Conservation (phyloP, 2,888 invertebrate species). For the Agriopis leucophaearia region DNA sequence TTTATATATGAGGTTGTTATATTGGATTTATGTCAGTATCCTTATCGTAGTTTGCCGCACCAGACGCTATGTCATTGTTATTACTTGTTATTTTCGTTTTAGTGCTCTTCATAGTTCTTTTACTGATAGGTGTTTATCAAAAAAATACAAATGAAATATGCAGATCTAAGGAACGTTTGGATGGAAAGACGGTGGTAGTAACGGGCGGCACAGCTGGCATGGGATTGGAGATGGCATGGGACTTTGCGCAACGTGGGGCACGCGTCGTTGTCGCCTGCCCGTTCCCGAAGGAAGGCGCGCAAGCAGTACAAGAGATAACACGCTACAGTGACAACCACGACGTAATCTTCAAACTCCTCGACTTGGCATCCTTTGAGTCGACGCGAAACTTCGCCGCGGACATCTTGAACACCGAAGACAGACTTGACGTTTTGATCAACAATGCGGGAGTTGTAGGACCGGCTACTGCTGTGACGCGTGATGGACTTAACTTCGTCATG, state of each 20-base stretch:
- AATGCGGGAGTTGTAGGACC: constrained; percentile 92
- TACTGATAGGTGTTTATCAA: constrained; percentile 22
- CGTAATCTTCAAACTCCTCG: constrained; percentile 89
- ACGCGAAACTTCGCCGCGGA: constrained; percentile 92
- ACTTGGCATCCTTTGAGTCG: constrained; percentile 90
- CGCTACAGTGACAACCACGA: constrained; percentile 88
- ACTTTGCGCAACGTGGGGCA: constrained; percentile 67
- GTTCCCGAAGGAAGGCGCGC: constrained; percentile 61
- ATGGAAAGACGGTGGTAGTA: constrained; percentile 61
- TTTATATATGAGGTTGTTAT: too few relatives aligned
- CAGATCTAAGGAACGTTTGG: constrained; percentile 51
- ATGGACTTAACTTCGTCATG: constrained; percentile 94
- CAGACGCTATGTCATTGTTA: not conserved
- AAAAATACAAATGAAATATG: constrained; percentile 47
- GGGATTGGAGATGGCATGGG: constrained; percentile 67
- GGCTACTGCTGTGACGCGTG: constrained; percentile 84
- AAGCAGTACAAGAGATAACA: constrained; percentile 85
- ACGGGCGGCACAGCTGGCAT: constrained; percentile 73
- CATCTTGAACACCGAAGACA: constrained; percentile 88
- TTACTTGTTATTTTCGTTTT: not conserved
- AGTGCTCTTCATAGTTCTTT: not conserved
- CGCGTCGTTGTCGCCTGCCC: constrained; percentile 70
- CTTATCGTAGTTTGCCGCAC: not conserved
- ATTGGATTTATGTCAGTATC: not conserved
- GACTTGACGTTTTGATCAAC: constrained; percentile 93